Evolutionary conservation across 2,888 invertebrate genomes (phyloP), one percentile per base, ranked within the genome.

Genomic region (Eretmocerus hayati): DNA sequence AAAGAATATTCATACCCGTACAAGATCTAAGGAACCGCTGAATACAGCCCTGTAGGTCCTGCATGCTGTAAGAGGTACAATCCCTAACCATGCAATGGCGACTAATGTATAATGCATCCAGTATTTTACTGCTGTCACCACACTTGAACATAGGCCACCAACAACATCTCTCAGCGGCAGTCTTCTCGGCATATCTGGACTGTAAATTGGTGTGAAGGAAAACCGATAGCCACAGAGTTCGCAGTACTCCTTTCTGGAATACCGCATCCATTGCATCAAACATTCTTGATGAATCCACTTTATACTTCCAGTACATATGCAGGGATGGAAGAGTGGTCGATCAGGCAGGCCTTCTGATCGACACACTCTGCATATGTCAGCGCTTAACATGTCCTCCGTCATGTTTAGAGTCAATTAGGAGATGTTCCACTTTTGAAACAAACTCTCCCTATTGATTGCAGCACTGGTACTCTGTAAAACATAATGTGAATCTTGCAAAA

Each of bases 241-340:
- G 76, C 99, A 99, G 69, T 92, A 95, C 72, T 99, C 97, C 75
- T 97, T 97, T 59, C 94, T 84, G 54, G 95, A 96, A 72, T 99
- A 97, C 57, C 95, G 85, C 83, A 99, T 90, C 99, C 99, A 99
- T 75, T 99, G 96, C 63, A 95, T 87, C 55, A 99, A 78, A 74
- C 97, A 96, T 69, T 97, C 96, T 73, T 97, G 96, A 74, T 97
- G 97, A 52, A 97, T 96, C 81, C 90, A 99, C 75, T 97, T 97
- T 62, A 99, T 99, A 61, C 94, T 95, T 45, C 99, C 99, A 21
- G 96, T 96, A 71, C 99, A 99, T 46, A 97, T 93, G 73, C 97
- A 99, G 0, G 99, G 99, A 74, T 99, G 94, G 72, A 92, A 97
- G 9, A 99, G 77, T 1, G 94, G 95, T 58, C 94, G 83, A 64